A percentile compares a stretch with the other conserved stretches of the same genome.
Evolutionary conservation across 2,888 invertebrate species (phyloP).

Genomic region (Phyto melanocephala): DNA sequence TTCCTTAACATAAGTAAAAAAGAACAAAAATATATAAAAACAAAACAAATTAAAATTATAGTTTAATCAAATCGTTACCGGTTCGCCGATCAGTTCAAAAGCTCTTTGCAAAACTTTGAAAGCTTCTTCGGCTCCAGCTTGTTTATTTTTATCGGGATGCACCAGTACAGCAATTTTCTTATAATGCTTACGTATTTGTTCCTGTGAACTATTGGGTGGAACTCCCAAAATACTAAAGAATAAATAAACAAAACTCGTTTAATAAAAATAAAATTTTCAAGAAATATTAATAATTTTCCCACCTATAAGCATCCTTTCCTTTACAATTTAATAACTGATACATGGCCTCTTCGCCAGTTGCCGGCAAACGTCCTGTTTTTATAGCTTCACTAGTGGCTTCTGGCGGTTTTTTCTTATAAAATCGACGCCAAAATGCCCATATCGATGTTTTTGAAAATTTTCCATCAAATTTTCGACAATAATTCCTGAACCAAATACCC

Average conservation of each 20-base stretch:
- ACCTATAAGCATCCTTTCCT: constrained; percentile 97
- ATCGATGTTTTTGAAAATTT: constrained; percentile 76
- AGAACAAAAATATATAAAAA: neutral
- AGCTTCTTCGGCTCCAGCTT: constrained; percentile 96
- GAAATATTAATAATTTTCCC: constrained; percentile 42
- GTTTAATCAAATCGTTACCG: constrained; percentile 80
- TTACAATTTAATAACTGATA: constrained; percentile 94
- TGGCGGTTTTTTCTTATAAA: constrained; percentile 78
- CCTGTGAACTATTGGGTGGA: constrained; percentile 91
- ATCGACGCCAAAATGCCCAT: constrained; percentile 77
- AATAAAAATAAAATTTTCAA: neutral
- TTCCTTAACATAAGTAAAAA: constrained; percentile 80
- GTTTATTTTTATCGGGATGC: constrained; percentile 97
- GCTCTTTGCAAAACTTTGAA: constrained; percentile 97
- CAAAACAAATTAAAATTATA: neutral
- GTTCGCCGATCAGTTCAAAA: constrained; percentile 95
- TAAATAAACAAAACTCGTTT: neutral
- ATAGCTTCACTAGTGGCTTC: constrained; percentile 75
- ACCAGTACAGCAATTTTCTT: constrained; percentile 95
- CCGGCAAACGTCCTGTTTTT: constrained; percentile 83
- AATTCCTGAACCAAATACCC: constrained; percentile 75
- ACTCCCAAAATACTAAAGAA: constrained; percentile 86
- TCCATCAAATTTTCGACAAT: constrained; percentile 75
- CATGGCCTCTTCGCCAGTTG: constrained; percentile 96
- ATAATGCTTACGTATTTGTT: constrained; percentile 96